Evolutionary conservation across 2,888 invertebrate genomes (phyloP), one percentile per base, ranked within the genome.

Genomic region (Neria commutata): DNA sequence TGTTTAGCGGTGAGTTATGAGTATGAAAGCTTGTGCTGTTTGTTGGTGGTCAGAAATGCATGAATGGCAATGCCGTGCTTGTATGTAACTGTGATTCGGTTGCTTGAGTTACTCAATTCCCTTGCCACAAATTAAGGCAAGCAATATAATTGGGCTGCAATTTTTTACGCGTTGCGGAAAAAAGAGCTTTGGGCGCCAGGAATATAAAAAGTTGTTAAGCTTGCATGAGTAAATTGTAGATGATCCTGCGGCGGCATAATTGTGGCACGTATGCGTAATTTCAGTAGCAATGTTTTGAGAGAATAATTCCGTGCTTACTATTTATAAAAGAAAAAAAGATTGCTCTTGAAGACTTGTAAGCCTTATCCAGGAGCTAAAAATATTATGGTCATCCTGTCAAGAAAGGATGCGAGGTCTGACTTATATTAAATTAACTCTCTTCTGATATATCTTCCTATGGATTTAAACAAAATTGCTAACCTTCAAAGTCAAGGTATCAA

Each of bases 1-100:
- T 72, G 37, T 61, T 63, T 62, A 54, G 63, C 56, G 46, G 37
- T 14, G 14, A 37, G 10, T 11, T n/a, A 37, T n/a, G 37, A 6
- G 37, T 14, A n/a, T 29, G 6, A 29, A 11, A 29, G 29, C 29
- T 11, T 29, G 5, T 11, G 29, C 6, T 8, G 29, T 5, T 29
- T 8, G 5, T 29, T 29, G 37, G 37, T 37, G 37, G 37, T 37
- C 37, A 37, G n/a, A n/a, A n/a, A n/a, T n/a, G n/a, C n/a, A n/a
- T n/a, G n/a, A n/a, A n/a, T n/a, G n/a, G n/a, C n/a, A n/a, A n/a
- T n/a, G n/a, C n/a, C n/a, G n/a, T n/a, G n/a, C n/a, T n/a, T n/a
- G n/a, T n/a, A n/a, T n/a, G 37, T n/a, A 37, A 37, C n/a, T 37
- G 14, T 4, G 37, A 14, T 14, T 37, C 3, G n/a, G 8, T 10